Evolutionary conservation across 2,113 vertebrate genomes (phyloP), one percentile per base, ranked within the genome.

Genomic region (Clupea harengus): DNA sequence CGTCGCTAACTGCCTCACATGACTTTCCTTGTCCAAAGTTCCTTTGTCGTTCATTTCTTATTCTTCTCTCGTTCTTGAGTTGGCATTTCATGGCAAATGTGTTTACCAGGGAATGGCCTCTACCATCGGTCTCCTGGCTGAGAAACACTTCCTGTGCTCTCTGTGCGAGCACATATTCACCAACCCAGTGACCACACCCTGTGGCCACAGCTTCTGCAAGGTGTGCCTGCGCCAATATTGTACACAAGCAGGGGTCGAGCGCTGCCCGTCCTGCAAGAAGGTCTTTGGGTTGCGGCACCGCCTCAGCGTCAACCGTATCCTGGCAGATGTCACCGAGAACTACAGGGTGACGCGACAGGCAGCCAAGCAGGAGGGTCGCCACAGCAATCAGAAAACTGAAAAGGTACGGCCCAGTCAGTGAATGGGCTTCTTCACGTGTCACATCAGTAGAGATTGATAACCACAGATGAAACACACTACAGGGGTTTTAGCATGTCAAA

Each of bases 141-240:
- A 95, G 89, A 95, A 92, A 91, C 93, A 93, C 90, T 93, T 95
- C 82, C 72, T 95, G 85, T 95, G 95, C 86, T 85, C 91, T 44
- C 89, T 95, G 88, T 95, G 95, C 75, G 86, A 88, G 85, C 91
- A 94, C 83, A 92, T 95, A 57, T 95, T 95, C 88, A 92, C 81
- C 87, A 92, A 46, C n/a, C 95, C 95, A 0, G 94, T 94, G 25
- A 94, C 94, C 45, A 94, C 89, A 22, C 93, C 95, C 0, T 95
- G 95, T 57, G 95, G 94, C 84, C 95, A 95, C 92, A 95, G 93
- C 89, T 95, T 94, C 89, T 95, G 95, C 85, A 87, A 94, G 89
- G 88, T 92, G 89, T 95, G 95, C 50, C 92, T 95, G 84, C 83
- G 87, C 80, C 87, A 91, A 25, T 94, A 91, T 91, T 95, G 94